A percentile compares a stretch with the other conserved stretches of the same genome.
phyloP scores from a whole-genome alignment of 2,797 vertebrate genomes.

The Sebastiscus albofasciatus region DNA sequence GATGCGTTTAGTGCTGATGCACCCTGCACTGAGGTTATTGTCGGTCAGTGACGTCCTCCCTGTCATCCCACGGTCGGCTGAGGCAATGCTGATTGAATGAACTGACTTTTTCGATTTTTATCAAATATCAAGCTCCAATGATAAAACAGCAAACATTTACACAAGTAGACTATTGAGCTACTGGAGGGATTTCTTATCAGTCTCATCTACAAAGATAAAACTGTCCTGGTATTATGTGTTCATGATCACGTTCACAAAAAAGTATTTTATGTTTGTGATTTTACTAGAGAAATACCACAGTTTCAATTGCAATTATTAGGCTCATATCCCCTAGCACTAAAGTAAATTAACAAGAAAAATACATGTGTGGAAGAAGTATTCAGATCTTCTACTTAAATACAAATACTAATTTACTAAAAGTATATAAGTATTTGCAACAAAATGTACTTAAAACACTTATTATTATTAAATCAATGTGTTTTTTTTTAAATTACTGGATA shows the following conservation, averaged over 20 bases:
- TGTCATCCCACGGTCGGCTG: slow-evolving; percentile 6
- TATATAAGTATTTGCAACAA: neutral
- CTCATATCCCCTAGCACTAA: neutral
- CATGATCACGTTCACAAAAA: neutral
- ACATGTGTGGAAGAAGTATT: neutral
- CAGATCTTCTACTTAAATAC: neutral
- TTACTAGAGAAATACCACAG: neutral
- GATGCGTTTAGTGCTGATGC: slow-evolving; percentile 39
- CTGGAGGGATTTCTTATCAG: neutral
- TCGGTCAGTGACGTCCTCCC: slow-evolving; percentile 47
- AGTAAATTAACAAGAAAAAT: neutral
- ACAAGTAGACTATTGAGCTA: neutral
- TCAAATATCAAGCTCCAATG: neutral
- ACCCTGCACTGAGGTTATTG: slow-evolving; percentile 50
- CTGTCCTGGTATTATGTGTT: neutral
- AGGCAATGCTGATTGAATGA: neutral
- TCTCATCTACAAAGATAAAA: neutral
- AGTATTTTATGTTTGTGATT: neutral
- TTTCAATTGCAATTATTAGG: neutral
- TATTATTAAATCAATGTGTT: neutral
- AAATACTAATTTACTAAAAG: neutral
- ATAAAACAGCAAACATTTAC: neutral
- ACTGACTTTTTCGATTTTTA: neutral
- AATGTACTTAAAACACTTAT: neutral
- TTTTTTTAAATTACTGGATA: neutral